Percentiles rank a stretch among this genome's conserved stretches.
phyloP scores from a whole-genome alignment of 2,888 invertebrate species.

The Minunthozetes semirufus region DNA sequence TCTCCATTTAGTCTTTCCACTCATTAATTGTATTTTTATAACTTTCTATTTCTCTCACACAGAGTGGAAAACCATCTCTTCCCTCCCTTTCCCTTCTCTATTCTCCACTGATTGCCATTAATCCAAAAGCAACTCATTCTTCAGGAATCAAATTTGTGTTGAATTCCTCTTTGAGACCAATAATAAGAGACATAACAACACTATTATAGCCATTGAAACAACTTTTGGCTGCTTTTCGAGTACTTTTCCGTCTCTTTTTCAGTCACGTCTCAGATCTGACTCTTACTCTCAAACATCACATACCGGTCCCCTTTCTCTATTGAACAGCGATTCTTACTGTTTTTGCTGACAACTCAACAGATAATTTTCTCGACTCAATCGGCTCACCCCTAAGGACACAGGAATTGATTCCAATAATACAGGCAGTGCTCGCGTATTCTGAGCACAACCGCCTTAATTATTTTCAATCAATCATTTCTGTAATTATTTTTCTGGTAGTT shows the following conservation, averaged over 20 bases:
- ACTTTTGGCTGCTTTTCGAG: neutral
- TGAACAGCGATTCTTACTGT: neutral
- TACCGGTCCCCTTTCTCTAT: neutral
- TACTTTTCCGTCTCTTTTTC: neutral
- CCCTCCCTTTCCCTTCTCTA: neutral
- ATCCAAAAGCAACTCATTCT: neutral
- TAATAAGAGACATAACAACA: neutral
- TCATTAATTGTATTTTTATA: neutral
- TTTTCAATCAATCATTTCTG: no score
- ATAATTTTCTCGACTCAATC: neutral
- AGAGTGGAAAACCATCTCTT: neutral
- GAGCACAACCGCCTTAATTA: no score
- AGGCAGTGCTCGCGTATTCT: neutral
- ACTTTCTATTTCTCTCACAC: no score
- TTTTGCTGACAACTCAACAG: neutral
- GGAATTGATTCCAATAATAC: neutral
- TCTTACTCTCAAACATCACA: neutral
- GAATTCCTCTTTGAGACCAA: neutral
- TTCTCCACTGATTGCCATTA: neutral
- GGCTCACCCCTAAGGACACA: neutral
- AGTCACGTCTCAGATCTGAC: neutral
- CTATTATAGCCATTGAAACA: constrained; percentile 6
- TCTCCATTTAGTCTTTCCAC: neutral
- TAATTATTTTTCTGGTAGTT: no score
- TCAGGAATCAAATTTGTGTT: constrained; percentile 5